phyloP scores from a whole-genome alignment of 2,797 vertebrate genomes.

The Lerista edwardsae region DNA sequence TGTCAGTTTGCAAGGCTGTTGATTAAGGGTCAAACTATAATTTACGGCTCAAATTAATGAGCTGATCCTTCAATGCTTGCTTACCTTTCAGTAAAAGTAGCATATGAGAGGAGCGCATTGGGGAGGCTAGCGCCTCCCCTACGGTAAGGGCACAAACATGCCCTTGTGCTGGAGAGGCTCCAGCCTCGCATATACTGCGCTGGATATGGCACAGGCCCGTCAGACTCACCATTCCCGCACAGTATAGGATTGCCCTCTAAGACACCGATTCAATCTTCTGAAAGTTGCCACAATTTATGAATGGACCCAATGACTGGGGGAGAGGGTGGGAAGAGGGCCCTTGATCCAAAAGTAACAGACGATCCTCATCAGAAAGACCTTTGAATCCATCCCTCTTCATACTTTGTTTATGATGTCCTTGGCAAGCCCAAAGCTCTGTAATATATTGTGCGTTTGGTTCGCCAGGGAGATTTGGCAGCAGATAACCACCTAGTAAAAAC shows the following conservation, averaged over 20 bases:
- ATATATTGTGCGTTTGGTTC: slow-evolving; percentile 7
- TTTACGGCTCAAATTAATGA: too few species aligned
- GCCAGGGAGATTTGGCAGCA: slow-evolving; percentile 20
- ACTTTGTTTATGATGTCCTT: neutral
- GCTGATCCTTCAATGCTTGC: too few species aligned
- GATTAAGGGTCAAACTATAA: too few species aligned
- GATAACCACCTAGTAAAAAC: neutral
- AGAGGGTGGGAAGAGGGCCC: neutral
- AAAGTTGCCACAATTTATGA: slow-evolving; percentile 4
- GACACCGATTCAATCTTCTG: neutral
- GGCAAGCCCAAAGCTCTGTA: neutral
- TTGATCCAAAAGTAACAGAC: neutral
- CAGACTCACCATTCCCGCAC: too few species aligned
- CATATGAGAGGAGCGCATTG: too few species aligned
- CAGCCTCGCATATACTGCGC: too few species aligned
- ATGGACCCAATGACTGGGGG: neutral
- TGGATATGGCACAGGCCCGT: too few species aligned
- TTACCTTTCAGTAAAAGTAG: too few species aligned
- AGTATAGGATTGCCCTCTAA: too few species aligned
- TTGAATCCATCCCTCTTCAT: neutral
- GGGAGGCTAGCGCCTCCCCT: too few species aligned
- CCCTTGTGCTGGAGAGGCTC: too few species aligned
- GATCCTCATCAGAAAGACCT: neutral
- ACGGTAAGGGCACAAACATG: too few species aligned
- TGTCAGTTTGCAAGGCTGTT: neutral